A percentile compares a stretch with the other conserved stretches of the same genome.
Conservation (phyloP, 92 coral and sea anemone species). For the Epizoanthus ramosus region DNA sequence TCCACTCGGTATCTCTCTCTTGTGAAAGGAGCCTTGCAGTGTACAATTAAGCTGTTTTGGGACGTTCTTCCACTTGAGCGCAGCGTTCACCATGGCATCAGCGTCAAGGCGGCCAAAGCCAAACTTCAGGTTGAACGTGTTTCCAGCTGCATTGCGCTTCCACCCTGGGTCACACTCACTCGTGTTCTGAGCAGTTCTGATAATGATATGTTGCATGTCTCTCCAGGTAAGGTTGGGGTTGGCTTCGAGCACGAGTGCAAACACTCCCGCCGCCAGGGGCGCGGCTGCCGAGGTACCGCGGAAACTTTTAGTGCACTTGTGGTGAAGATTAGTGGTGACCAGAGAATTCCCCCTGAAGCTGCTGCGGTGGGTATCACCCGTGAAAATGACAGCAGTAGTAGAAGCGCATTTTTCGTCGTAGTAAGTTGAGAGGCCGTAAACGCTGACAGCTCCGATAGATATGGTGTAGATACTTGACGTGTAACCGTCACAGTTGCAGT, state of each 20-base stretch:
- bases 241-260: slow-evolving; percentile 75
- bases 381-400: slow-evolving; percentile 78
- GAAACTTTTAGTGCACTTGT: slow-evolving; percentile 50
- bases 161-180: slow-evolving; percentile 56
- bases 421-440: slow-evolving; percentile 63
- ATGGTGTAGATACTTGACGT: slow-evolving; percentile 81
- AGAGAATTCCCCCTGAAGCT: slow-evolving; percentile 35
- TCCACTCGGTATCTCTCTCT: slow-evolving; percentile 42
- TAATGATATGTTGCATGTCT: slow-evolving; percentile 73
- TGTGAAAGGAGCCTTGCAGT: slow-evolving; percentile 13
- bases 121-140: slow-evolving; percentile 59
- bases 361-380: slow-evolving; percentile 63
- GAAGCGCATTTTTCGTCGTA: slow-evolving; percentile 79
- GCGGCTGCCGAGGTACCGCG: slow-evolving; percentile 68
- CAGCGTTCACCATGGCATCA: slow-evolving; percentile 57
- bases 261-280: slow-evolving; percentile 76
- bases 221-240: slow-evolving; percentile 83
- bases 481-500: slow-evolving; percentile 84
- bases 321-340: slow-evolving; percentile 68
- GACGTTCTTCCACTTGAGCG: slow-evolving; percentile 73
- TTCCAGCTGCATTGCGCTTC: slow-evolving; percentile 76
- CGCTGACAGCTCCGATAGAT: slow-evolving; percentile 75
- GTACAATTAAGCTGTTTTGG: slow-evolving; percentile 60
- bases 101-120: slow-evolving; percentile 82
- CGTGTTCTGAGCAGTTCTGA: slow-evolving; percentile 57